These are phyloP conservation scores for Euura lappo DNA, from an alignment of 1,140 invertebrate genomes.

Conservation along the genomic window DNA sequence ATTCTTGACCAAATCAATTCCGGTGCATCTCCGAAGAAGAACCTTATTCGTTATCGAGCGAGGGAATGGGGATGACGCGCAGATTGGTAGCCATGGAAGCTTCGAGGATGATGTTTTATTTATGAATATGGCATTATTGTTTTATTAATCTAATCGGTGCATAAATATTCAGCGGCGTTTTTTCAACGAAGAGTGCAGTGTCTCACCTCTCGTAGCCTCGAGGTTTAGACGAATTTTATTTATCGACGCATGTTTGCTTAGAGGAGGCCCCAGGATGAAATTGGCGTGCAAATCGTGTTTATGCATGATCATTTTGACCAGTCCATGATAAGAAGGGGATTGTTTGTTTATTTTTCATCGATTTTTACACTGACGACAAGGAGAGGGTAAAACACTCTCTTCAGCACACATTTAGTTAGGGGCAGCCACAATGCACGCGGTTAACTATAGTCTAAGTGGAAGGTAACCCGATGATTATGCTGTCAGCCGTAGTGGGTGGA, in stretches of 20 bases:
- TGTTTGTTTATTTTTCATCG: too few relatives aligned
- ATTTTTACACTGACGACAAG: too few relatives aligned
- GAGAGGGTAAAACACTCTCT: constrained; percentile 1
- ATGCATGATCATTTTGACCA: too few relatives aligned
- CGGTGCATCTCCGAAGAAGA: background rate
- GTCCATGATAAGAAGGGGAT: too few relatives aligned
- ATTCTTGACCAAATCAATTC: background rate
- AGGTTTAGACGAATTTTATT: too few relatives aligned
- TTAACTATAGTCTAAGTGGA: constrained; percentile 56
- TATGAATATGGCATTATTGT: constrained; percentile 26
- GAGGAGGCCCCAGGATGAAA: too few relatives aligned
- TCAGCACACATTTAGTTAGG: constrained; percentile 58
- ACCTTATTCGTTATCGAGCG: too few relatives aligned
- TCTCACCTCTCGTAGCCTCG: too few relatives aligned
- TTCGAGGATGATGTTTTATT: background rate
- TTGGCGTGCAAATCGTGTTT: too few relatives aligned
- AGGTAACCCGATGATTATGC: constrained; percentile 60
- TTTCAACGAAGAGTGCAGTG: constrained; percentile 12
- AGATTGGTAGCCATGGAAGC: background rate
- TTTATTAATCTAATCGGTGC: constrained; percentile 46
- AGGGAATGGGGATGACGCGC: background rate
- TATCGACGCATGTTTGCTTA: too few relatives aligned
- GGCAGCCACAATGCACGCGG: constrained; percentile 50
- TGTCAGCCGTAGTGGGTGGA: constrained; percentile 55
- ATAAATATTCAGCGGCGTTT: constrained; percentile 50